Conservation (phyloP, 2,113 vertebrate species). For the Carollia perspicillata region DNA sequence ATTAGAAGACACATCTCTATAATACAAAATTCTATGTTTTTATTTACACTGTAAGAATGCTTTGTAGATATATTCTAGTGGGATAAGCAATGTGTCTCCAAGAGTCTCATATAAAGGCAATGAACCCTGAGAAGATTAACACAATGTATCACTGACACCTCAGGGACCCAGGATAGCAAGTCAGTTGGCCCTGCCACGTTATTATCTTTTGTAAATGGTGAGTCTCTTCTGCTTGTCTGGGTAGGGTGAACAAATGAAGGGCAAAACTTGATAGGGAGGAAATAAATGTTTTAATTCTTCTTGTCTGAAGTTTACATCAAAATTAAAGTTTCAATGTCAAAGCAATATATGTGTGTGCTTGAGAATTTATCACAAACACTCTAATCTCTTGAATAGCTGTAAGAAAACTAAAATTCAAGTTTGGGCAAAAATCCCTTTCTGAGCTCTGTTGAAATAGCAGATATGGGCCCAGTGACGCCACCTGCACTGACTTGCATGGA, state of each 20-base stretch:
- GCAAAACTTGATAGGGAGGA: constrained; percentile 27
- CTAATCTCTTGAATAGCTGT: not conserved
- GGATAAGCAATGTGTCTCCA: constrained; percentile 33
- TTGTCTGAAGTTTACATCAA: constrained; percentile 52
- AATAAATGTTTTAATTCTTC: constrained; percentile 54
- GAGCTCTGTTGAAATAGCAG: not conserved
- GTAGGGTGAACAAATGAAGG: constrained; percentile 48
- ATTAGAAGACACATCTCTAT: not conserved
- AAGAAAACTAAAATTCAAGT: not conserved
- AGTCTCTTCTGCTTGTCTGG: constrained; percentile 47
- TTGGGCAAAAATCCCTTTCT: not conserved
- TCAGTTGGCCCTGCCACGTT: constrained; percentile 26
- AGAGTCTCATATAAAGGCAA: constrained; percentile 26
- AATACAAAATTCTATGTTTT: constrained; percentile 4
- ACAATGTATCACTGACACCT: constrained; percentile 59
- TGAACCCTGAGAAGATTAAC: constrained; percentile 38
- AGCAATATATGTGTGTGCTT: not conserved
- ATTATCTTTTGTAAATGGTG: constrained; percentile 60
- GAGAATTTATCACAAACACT: not conserved
- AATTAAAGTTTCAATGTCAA: constrained; percentile 48
- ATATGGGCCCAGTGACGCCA: not conserved
- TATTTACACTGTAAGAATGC: not conserved
- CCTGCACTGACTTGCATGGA: not conserved
- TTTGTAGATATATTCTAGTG: constrained; percentile 20
- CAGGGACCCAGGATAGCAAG: constrained; percentile 15